Percentiles rank a stretch among this genome's conserved stretches.
phyloP scores from a whole-genome alignment of 2,888 invertebrate genomes.

The Drosophila fulvimacula region DNA sequence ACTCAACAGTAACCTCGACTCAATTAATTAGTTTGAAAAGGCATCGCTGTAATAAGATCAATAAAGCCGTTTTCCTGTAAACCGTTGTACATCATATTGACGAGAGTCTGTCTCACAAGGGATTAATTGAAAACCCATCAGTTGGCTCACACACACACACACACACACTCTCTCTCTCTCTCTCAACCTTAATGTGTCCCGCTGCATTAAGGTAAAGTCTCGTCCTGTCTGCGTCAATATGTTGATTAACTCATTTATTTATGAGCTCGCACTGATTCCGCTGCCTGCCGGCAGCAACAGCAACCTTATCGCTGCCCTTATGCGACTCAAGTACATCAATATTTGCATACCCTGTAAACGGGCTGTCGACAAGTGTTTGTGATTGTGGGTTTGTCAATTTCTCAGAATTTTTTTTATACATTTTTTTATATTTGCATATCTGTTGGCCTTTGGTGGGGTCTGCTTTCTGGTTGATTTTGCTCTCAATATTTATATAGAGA shows the following conservation, averaged over 20 bases:
- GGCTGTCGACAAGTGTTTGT: neutral
- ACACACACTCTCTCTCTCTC: neutral
- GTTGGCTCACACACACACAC: conserved; percentile 10
- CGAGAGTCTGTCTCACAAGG: conserved; percentile 19
- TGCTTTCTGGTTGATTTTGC: neutral
- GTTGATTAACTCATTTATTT: conserved; percentile 80
- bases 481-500: neutral
- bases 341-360: conserved; percentile 36
- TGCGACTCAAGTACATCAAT: conserved; percentile 40
- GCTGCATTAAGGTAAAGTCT: conserved; percentile 33
- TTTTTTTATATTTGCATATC: neutral
- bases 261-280: conserved; percentile 70
- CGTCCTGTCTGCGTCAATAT: conserved; percentile 62
- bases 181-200: conserved; percentile 40
- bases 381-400: neutral
- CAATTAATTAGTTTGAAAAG: conserved; percentile 19
- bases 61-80: conserved; percentile 19
- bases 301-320: conserved; percentile 35
- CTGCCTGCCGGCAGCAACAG: conserved; percentile 34
- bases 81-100: conserved; percentile 10
- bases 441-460: neutral
- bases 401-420: neutral
- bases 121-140: conserved; percentile 53
- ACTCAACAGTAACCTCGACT: neutral
- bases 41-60: conserved; percentile 20